These are phyloP conservation scores for Paguma larvata DNA, from an alignment of 2,797 vertebrate species.

Conservation along the genomic window DNA sequence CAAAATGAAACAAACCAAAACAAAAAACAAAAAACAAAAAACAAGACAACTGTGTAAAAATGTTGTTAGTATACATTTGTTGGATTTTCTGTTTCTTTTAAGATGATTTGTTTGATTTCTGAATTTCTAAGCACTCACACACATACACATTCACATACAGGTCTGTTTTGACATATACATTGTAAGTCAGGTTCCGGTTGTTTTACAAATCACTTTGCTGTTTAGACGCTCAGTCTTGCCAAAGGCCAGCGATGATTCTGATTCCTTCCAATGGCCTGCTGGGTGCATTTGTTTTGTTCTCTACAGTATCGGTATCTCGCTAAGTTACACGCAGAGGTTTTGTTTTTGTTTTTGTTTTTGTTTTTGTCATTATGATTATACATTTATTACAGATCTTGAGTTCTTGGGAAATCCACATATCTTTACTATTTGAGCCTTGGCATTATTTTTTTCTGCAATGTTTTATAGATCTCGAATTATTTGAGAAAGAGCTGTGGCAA, in stretches of 20 bases:
- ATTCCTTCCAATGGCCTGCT: neutral
- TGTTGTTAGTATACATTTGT: neutral
- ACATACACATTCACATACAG: neutral
- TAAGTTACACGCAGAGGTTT: neutral
- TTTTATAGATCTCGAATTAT: conserved; percentile 47
- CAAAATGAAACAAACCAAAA: neutral
- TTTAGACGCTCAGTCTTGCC: neutral
- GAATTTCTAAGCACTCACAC: neutral
- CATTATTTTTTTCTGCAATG: neutral
- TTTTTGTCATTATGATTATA: conserved; percentile 2
- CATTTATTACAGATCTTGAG: neutral
- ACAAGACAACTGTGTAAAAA: neutral
- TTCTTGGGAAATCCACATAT: neutral
- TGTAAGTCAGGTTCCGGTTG: neutral
- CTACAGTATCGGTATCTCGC: neutral
- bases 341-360: neutral
- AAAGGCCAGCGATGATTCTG: neutral
- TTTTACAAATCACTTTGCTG: neutral
- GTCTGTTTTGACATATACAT: neutral
- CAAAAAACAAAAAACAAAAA: neutral
- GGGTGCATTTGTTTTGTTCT: neutral
- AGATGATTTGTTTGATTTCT: neutral
- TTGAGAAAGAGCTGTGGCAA: neutral
- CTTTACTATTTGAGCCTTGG: conserved; percentile 1
- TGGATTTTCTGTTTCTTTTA: neutral